These are phyloP conservation scores for Mesorhabditis belari DNA, from an alignment of 2,888 invertebrate species.

Conservation along the genomic window DNA sequence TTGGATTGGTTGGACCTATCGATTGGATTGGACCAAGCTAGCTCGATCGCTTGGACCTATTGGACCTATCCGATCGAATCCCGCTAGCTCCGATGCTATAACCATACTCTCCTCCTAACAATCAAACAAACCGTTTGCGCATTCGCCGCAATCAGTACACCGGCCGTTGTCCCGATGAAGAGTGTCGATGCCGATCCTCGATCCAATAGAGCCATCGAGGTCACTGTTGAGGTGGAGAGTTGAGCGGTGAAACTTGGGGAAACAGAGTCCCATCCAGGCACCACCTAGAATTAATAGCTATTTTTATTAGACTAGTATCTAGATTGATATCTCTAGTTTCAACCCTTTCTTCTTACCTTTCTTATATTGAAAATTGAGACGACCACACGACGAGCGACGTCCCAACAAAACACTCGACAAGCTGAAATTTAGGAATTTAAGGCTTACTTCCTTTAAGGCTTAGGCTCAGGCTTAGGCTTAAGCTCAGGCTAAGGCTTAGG, in stretches of 20 bases:
- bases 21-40: not conserved
- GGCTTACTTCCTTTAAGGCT: no score
- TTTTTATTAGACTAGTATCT: not conserved
- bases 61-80: not conserved
- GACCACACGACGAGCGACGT: constrained; percentile 24
- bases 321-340: no score
- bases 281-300: constrained; percentile 65
- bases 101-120: not conserved
- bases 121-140: constrained; percentile 53
- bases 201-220: constrained; percentile 64
- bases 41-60: not conserved
- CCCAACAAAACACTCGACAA: constrained; percentile 25
- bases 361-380: constrained; percentile 19
- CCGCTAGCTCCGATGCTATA: not conserved
- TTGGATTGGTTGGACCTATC: not conserved
- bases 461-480: no score
- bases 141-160: constrained; percentile 83
- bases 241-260: constrained; percentile 82
- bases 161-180: constrained; percentile 89
- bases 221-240: constrained; percentile 62
- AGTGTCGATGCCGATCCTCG: constrained; percentile 56
- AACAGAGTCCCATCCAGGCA: constrained; percentile 72
- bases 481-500: no score
- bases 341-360: no score
- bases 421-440: no score